Evolutionary conservation across 1,140 invertebrate species (phyloP), one percentile per base, ranked within the genome.

Genomic region (Drosophila tristis): DNA sequence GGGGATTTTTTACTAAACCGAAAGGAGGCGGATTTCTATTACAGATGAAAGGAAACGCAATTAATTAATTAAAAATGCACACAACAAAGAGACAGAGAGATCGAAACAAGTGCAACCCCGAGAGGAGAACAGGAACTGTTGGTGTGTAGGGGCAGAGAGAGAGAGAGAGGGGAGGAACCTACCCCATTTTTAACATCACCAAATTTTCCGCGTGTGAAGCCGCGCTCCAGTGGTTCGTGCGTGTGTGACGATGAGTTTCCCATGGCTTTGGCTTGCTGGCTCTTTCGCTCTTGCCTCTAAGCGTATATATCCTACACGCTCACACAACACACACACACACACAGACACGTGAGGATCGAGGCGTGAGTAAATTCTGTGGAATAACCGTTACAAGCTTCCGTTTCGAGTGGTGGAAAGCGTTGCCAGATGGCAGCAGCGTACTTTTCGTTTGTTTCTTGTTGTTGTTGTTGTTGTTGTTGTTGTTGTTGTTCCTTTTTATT

Each of bases 1-100:
- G 95, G 95, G 78, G 95, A 95, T 79, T 95, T 93, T 92, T 94
- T 93, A 92, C 93, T 90, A 93, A 93, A 92, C 43, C 93, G 92
- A 90, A 94, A 92, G 65, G 94, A 94, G 60, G 93, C 92, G 56
- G 93, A 93, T 91, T 93, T 94, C 93, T 94, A 61, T 25, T 43
- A 44, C 53, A 48, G 51, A 16, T 16, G 16, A 50, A 47, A 2
- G 43, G 23, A 16, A 50, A 31, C 7, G 29, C 1, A 35, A 62
- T 73, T 48, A 58, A 26, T 54, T 58, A 47, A 31, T 55, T 57
- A 51, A 4, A 16, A 6, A 23, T 44, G 20, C 44, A 35, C 53
- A 7, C 44, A 20, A 39, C 13, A 50, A 13, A 65, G 2, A 20
- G 20, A 15, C 20, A 51, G 54, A 29, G 45, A 64, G 48, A 81